Percentiles rank a stretch among this genome's conserved stretches.
Evolutionary conservation across 2,113 vertebrate genomes (phyloP).

Genomic region (Boulengeromyrus knoepffleri): DNA sequence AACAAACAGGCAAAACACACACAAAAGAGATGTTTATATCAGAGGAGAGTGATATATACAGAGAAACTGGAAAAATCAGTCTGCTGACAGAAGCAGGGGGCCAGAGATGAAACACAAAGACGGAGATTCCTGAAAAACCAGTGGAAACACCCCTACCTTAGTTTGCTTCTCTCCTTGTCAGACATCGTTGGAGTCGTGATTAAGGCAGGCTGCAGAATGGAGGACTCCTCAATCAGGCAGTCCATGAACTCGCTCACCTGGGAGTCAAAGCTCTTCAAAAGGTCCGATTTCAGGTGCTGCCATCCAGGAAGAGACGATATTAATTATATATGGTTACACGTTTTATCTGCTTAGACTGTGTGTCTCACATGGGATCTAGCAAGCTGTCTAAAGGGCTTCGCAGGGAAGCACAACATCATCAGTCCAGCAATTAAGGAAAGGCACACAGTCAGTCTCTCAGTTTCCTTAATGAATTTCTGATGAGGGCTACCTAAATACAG

Average conservation of each 20-base stretch:
- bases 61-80: background rate
- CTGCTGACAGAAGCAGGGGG: background rate
- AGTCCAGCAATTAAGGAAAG: background rate
- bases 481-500: background rate
- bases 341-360: background rate
- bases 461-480: background rate
- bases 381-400: background rate
- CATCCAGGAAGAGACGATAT: background rate
- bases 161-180: conserved; percentile 70
- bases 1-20: background rate
- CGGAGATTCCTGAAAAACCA: background rate
- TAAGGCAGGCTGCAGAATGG: conserved; percentile 61
- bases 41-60: background rate
- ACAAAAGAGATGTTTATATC: background rate
- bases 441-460: background rate
- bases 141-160: conserved; percentile 54
- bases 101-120: background rate
- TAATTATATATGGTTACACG: background rate
- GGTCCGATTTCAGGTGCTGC: conserved; percentile 76
- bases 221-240: conserved; percentile 76
- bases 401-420: background rate
- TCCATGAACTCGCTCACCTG: conserved; percentile 85
- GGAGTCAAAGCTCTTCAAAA: conserved; percentile 81
- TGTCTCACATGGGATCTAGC: background rate
- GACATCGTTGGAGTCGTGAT: conserved; percentile 57